Conservation (phyloP, 2,797 vertebrate genomes). For the Bryconaethiops microstoma region DNA sequence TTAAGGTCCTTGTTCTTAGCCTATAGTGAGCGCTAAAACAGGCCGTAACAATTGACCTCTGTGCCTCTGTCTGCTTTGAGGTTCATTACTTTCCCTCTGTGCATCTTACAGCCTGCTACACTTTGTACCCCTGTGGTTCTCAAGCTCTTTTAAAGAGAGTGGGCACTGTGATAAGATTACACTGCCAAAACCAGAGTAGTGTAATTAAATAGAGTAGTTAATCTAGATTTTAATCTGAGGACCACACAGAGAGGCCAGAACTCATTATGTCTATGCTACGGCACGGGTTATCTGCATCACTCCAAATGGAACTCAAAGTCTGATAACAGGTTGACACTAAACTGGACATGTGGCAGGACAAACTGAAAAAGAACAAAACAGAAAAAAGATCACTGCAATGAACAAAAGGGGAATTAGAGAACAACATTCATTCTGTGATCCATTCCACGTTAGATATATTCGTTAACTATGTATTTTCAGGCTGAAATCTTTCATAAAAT, state of each 20-base stretch:
- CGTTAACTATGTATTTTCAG: too few species aligned
- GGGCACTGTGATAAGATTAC: conserved; percentile 40
- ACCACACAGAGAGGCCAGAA: conserved; percentile 3
- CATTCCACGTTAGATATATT: too few species aligned
- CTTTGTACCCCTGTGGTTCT: background rate
- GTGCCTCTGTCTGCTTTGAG: background rate
- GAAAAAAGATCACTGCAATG: background rate
- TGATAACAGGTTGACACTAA: background rate
- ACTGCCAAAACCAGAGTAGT: conserved; percentile 21
- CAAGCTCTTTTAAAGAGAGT: conserved; percentile 11
- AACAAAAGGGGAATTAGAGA: background rate
- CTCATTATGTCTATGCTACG: conserved; percentile 18
- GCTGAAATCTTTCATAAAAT: too few species aligned
- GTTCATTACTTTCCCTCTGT: background rate
- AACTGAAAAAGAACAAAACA: background rate
- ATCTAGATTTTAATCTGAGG: conserved; percentile 30
- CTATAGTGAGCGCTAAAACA: background rate
- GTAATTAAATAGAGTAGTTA: conserved; percentile 47
- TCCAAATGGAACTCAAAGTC: background rate
- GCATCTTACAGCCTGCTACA: background rate
- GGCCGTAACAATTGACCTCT: background rate
- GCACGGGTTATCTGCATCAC: background rate
- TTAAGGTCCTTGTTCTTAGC: background rate
- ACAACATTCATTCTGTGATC: background rate
- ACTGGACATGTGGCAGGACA: background rate